Evolutionary conservation across 2,888 invertebrate genomes (phyloP), one percentile per base, ranked within the genome.

Genomic region (Isotomurus palustris): DNA sequence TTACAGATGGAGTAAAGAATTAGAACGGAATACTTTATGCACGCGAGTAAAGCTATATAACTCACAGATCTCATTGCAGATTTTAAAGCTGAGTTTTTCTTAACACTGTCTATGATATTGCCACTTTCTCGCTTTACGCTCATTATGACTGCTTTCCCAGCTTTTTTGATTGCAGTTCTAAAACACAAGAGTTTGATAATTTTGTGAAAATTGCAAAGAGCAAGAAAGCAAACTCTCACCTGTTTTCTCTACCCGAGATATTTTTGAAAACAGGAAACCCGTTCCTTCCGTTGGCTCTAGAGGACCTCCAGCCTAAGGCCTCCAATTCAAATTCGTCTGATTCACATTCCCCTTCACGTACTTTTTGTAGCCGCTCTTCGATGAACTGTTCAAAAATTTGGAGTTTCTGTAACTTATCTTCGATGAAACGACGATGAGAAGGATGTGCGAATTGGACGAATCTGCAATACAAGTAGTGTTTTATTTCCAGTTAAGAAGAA

Each of bases 371-470:
- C 70, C 96, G 82, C 76, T 94, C 95, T 73, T 95, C 94, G 72
- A 97, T 90, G 75, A 97, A 94, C 88, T 92, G 77, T 74, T 89
- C 90, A 76, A 95, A 95, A 75, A 94, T 93, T 79, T 96, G 95
- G 52, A 94, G 81, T 71, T 92, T 86, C 69, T 94, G 79, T 85
- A 95, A 91, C 78, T 91, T 87, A 71, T 54, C 48, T 22, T 85
- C 81, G 25, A 95, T 81, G 77, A 94, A 95, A 6, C 89, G 86
- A 74, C 92, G 90, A 82, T 94, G 85, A 52, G 86, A 84, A 64
- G 82, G 75, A 3, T 91, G 89, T 60, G 94, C 83, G 32, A 90
- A 88, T 74, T 86, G 86, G 36, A 95, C 85, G 75, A 96, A 96
- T 69, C 86, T 85, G 64, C 92, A 89, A 51, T 84, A 52, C 17